These are phyloP conservation scores for Dipodomys merriami DNA, from an alignment of 2,113 vertebrate species.

Conservation along the genomic window DNA sequence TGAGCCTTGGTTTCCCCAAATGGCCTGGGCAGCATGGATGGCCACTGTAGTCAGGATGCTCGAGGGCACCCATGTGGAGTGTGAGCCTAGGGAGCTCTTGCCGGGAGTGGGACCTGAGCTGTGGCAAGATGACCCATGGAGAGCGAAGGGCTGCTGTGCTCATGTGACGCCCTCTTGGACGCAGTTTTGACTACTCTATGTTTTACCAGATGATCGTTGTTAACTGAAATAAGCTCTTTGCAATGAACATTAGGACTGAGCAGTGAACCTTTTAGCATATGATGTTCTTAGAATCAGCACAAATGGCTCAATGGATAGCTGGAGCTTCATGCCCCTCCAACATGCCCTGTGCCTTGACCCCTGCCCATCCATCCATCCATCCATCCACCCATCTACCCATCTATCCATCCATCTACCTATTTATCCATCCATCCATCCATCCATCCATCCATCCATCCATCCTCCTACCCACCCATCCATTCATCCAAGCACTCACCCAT, in stretches of 20 bases:
- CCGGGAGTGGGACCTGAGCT: background rate
- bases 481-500: too few relatives aligned
- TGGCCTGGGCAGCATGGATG: background rate
- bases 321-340: too few relatives aligned
- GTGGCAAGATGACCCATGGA: background rate
- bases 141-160: too few relatives aligned
- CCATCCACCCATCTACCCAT: too few relatives aligned
- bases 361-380: too few relatives aligned
- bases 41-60: too few relatives aligned
- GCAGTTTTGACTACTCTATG: background rate
- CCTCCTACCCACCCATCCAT: too few relatives aligned
- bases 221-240: background rate
- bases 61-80: rapidly evolving
- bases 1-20: background rate
- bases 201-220: background rate
- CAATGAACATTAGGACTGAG: background rate
- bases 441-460: too few relatives aligned
- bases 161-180: background rate
- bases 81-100: background rate
- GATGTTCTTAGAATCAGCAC: background rate
- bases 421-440: too few relatives aligned
- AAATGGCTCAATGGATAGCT: background rate
- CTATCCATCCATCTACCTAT: too few relatives aligned
- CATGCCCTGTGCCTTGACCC: background rate
- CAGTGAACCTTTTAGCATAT: background rate